Conservation (phyloP, 2,888 invertebrate species). For the Dysmachus trigonus region DNA sequence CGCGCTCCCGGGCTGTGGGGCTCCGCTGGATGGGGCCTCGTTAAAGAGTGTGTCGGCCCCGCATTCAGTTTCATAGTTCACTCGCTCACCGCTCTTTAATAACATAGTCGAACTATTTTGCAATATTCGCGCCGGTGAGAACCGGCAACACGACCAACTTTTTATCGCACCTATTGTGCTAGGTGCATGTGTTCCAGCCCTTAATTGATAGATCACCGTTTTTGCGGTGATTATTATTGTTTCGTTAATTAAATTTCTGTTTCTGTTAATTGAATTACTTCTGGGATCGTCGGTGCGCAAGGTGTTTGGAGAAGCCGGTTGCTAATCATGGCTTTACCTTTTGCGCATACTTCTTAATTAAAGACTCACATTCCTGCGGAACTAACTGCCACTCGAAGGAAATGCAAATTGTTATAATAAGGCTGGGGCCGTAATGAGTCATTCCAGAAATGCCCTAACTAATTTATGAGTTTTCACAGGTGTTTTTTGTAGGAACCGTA, state of each 20-base stretch:
- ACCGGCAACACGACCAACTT: neutral
- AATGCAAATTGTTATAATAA: neutral
- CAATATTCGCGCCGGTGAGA: neutral
- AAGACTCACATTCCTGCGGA: neutral
- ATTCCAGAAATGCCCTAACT: neutral
- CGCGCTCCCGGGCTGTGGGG: neutral
- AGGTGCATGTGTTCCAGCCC: conserved; percentile 14
- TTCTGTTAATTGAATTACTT: conserved; percentile 13
- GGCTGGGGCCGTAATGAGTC: neutral
- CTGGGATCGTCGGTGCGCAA: neutral
- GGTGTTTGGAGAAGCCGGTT: neutral
- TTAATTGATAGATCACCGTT: conserved; percentile 26
- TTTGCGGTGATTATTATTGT: conserved; percentile 25
- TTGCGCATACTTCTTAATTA: neutral
- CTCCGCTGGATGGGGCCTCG: neutral
- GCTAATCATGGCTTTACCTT: neutral
- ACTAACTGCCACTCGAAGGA: neutral
- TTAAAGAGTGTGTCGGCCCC: neutral
- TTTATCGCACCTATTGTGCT: conserved; percentile 17
- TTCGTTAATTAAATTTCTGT: conserved; percentile 16
- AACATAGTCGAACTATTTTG: neutral
- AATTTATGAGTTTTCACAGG: neutral
- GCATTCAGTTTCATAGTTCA: neutral
- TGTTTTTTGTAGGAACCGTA: neutral
- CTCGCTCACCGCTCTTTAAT: neutral